Conservation (phyloP, 1,140 invertebrate genomes). For the Drosophila kohkoa region DNA sequence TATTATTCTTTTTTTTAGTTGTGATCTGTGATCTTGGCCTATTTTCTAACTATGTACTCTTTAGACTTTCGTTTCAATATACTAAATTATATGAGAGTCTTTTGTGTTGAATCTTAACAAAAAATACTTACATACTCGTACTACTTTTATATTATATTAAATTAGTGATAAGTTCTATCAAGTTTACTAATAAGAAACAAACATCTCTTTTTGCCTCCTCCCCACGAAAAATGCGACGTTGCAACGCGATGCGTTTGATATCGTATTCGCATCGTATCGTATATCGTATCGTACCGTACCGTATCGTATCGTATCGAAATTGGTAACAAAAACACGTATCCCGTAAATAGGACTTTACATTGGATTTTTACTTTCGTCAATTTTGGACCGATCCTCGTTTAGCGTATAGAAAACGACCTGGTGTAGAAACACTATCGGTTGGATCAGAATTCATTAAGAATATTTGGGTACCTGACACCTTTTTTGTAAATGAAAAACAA, state of each 20-base stretch:
- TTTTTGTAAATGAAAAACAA: conserved; percentile 99
- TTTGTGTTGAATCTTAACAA: conserved; percentile 13
- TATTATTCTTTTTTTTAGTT: not conserved
- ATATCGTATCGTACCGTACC: conserved; percentile 26
- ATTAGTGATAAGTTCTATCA: conserved; percentile 36
- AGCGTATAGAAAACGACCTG: conserved; percentile 93
- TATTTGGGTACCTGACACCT: conserved; percentile 99
- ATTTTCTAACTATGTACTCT: conserved; percentile 21
- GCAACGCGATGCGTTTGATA: conserved; percentile 26
- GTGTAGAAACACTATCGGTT: conserved; percentile 95
- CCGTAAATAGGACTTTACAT: conserved; percentile 94
- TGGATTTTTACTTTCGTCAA: conserved; percentile 99
- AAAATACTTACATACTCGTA: conserved; percentile 10
- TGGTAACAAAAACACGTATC: conserved; percentile 9
- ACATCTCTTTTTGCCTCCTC: conserved; percentile 54
- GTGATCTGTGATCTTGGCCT: conserved; percentile 16
- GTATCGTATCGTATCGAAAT: conserved; percentile 31
- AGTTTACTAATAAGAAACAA: conserved; percentile 58
- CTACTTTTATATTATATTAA: not conserved
- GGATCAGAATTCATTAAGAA: conserved; percentile 98
- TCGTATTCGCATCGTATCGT: conserved; percentile 18
- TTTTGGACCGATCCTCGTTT: conserved; percentile 98
- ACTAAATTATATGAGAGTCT: conserved; percentile 26
- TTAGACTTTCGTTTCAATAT: conserved; percentile 35
- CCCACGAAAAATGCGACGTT: conserved; percentile 7